These are phyloP conservation scores for Leucophenga varia DNA, from an alignment of 1,140 invertebrate species.

Conservation along the genomic window DNA sequence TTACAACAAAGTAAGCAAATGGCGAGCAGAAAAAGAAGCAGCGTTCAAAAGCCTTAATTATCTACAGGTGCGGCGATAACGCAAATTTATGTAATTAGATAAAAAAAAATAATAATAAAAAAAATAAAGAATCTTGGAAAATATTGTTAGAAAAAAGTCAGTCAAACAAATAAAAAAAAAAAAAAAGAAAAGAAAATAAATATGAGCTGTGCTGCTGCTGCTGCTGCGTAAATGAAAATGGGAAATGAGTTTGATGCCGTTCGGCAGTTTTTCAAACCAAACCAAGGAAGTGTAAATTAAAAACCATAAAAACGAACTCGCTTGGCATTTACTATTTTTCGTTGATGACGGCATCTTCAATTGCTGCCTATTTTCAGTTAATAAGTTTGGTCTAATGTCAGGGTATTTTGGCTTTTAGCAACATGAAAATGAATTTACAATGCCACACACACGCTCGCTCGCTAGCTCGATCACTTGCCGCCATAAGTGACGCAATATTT, in stretches of 20 bases:
- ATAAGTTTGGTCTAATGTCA: constrained; percentile 23
- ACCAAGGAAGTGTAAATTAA: constrained; percentile 50
- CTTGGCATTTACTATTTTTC: constrained; percentile 3
- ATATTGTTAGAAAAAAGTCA: not conserved
- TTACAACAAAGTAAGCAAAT: too few species aligned
- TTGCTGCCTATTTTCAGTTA: constrained; percentile 30
- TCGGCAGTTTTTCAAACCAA: constrained; percentile 9
- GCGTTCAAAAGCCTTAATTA: too few species aligned
- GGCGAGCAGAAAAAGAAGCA: too few species aligned
- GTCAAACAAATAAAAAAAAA: too few species aligned
- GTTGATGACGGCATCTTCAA: constrained; percentile 16
- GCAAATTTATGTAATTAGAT: too few species aligned
- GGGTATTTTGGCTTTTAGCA: constrained; percentile 43
- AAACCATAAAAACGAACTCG: constrained; percentile 34
- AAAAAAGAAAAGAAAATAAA: too few species aligned
- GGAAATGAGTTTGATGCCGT: constrained; percentile 32
- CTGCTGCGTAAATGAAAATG: too few species aligned
- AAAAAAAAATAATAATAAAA: too few species aligned
- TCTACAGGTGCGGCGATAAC: too few species aligned
- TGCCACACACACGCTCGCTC: constrained; percentile 15
- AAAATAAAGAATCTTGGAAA: too few species aligned
- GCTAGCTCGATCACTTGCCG: not conserved
- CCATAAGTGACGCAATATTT: constrained; percentile 6
- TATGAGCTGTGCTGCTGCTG: too few species aligned
- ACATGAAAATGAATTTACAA: constrained; percentile 38